A percentile compares a stretch with the other conserved stretches of the same genome.
Evolutionary conservation across 2,797 vertebrate genomes (phyloP).

Genomic region (Urosaurus nigricauda): DNA sequence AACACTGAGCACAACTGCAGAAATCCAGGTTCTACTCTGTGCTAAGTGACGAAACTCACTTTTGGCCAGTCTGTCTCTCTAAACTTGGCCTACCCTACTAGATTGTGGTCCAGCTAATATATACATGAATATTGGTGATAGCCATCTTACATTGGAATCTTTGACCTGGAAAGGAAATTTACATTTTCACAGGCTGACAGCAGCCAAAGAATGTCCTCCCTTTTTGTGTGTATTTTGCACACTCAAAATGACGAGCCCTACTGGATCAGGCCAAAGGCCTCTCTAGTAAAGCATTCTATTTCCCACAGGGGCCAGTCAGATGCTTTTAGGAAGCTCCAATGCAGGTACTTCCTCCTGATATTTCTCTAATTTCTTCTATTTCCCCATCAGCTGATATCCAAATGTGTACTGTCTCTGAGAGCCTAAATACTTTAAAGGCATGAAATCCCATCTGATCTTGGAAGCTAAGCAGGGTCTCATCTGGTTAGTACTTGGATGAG

Average conservation of each 20-base stretch:
- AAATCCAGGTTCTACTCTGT: no score
- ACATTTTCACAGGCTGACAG: neutral
- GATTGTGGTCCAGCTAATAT: neutral
- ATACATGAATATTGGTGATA: neutral
- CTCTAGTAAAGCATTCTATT: neutral
- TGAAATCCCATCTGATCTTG: no score
- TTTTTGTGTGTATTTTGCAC: neutral
- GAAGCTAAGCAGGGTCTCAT: no score
- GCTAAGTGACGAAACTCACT: neutral
- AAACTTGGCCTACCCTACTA: neutral
- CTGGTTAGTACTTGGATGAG: no score
- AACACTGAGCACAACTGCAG: no score
- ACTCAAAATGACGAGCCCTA: neutral
- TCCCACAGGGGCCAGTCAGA: neutral
- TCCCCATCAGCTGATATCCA: neutral
- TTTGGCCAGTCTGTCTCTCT: neutral
- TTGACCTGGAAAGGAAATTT: neutral
- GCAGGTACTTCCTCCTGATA: neutral
- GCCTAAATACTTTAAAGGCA: no score
- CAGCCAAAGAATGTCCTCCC: neutral
- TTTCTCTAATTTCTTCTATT: neutral
- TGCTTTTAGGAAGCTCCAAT: neutral
- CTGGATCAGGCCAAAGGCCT: neutral
- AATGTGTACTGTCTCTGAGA: neutral
- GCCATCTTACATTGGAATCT: neutral